These are phyloP conservation scores for Hypolimnas misippus DNA, from an alignment of 2,888 invertebrate genomes.

Conservation along the genomic window DNA sequence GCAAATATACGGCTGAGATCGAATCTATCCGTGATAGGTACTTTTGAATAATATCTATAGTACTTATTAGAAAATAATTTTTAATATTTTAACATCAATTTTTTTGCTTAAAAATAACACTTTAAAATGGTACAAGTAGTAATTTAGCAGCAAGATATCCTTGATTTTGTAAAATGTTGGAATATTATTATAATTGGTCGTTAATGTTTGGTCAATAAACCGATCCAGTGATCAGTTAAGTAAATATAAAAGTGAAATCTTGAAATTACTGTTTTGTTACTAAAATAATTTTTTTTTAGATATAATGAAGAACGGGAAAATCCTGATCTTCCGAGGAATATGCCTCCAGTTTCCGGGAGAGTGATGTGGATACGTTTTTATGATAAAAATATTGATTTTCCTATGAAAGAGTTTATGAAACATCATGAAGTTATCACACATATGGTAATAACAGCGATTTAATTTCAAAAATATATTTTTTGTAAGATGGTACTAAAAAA, in stretches of 20 bases:
- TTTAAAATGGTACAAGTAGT: no score
- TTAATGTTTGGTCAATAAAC: no score
- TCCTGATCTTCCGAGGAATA: slow-evolving; percentile 88
- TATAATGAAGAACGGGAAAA: slow-evolving; percentile 91
- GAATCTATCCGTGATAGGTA: slow-evolving; percentile 87
- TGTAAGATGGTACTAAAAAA: not conserved
- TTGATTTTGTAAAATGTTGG: no score
- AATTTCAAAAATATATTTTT: not conserved
- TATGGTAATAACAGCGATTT: slow-evolving; percentile 53
- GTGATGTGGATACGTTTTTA: slow-evolving; percentile 93
- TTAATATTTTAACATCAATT: no score
- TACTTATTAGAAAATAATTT: no score
- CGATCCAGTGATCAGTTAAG: no score
- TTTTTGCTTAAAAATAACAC: no score
- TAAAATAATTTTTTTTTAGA: no score
- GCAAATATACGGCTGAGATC: slow-evolving; percentile 87
- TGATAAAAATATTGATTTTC: slow-evolving; percentile 87
- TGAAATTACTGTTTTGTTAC: no score
- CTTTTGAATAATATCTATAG: no score
- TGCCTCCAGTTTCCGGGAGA: slow-evolving; percentile 92
- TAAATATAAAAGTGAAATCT: no score
- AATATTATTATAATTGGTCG: no score
- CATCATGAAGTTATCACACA: slow-evolving; percentile 77
- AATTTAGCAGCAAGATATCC: not conserved
- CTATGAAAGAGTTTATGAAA: slow-evolving; percentile 86